Base-by-base conservation (phyloP, 2,888 invertebrate species). In the Acronicta leporina region DNA sequence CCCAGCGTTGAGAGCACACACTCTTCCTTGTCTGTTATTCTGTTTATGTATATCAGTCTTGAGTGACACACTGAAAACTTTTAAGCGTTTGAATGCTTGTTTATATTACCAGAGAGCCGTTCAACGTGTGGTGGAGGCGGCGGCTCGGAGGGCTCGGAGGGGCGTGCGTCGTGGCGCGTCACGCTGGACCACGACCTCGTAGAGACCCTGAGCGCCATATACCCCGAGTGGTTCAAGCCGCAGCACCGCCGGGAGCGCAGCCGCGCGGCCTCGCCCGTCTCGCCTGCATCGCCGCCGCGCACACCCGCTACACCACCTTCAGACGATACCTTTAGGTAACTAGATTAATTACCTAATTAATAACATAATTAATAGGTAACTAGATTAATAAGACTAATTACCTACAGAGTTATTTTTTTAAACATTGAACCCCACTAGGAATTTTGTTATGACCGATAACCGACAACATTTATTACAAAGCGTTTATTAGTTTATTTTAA, bases 161-260 rank as follows among this genome's bases (percentile, higher is more conserved):
- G 94, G 91, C 95, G 95, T 91, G 96, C 96, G 87, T 97, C 97
- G 95, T 98, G 98, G 98, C 97, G 97, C 95, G 96, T 98, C 90
- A 97, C 98, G 94, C 96, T 98, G 95, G 98, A 98, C 95, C 97
- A 97, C 95, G 98, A 98, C 95, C 96, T 98, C 86, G 96, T 98
- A 91, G 97, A 98, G 94, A 98, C 98, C 88, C 97, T 98, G 88
- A 97, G 97, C 91, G 97, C 97, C 85, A 97, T 98, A 92, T 98
- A 98, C 95, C 98, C 98, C 82, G 98, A 97, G 96, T 98, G 98
- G 98, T 98, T 98, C 95, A 97, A 97, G 88, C 92, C 92, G 79
- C 92, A 92, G 85, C 89, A 89, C 75, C 88, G 90, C 72, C 90
- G 90, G 72, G 93, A 91, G 79, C 89, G 90, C 75, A 88, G 89